Evolutionary conservation across 2,888 invertebrate genomes (phyloP).

Genomic region (Dugesia japonica): DNA sequence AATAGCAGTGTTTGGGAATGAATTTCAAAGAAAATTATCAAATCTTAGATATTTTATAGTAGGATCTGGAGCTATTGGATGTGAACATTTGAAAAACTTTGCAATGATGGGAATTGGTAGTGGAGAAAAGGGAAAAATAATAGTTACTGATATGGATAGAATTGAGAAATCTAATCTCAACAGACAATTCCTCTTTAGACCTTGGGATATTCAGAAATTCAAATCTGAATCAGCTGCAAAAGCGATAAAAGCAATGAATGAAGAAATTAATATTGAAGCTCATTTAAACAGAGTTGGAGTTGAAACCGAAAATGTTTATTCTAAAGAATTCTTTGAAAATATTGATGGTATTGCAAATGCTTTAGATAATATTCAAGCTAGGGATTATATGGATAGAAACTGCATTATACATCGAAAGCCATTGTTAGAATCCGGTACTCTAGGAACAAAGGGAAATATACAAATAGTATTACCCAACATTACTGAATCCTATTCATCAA

Average conservation of each 20-base stretch:
- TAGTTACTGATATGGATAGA: conserved; percentile 94
- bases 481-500: no score
- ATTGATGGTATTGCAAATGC: conserved; percentile 96
- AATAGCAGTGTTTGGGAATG: conserved; percentile 73
- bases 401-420: no score
- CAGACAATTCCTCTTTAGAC: conserved; percentile 87
- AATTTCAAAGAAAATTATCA: conserved; percentile 59
- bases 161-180: conserved; percentile 97
- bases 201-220: conserved; percentile 60
- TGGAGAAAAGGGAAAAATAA: conserved; percentile 53
- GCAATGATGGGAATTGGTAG: conserved; percentile 87
- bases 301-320: no score
- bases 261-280: conserved; percentile 62
- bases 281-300: conserved; percentile 79
- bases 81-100: conserved; percentile 91
- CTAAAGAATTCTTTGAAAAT: no score
- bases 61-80: conserved; percentile 57
- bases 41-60: conserved; percentile 32
- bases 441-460: no score
- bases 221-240: conserved; percentile 78
- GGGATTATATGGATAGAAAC: conserved; percentile 85
- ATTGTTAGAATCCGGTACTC: no score
- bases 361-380: conserved; percentile 86
- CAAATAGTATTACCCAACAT: no score
- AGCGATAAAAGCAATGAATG: conserved; percentile 55